Conservation (phyloP, 30 jellyfish, hydroid and myxozoan species). For the Hydractinia symbiolongicarpus region DNA sequence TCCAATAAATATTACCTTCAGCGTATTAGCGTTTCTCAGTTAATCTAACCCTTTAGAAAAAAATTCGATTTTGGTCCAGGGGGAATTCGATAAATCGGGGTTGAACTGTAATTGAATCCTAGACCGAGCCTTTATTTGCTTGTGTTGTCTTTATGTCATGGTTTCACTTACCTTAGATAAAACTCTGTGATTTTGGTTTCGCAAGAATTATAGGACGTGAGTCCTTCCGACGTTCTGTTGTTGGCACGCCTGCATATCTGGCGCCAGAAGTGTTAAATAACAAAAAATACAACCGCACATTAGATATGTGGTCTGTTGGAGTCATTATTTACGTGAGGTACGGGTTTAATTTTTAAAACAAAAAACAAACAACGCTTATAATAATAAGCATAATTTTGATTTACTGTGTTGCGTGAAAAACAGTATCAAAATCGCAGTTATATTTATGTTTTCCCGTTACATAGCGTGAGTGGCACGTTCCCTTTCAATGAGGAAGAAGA, state of each 20-base stretch:
- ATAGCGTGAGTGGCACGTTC: conserved; percentile 94
- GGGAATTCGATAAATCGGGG: too few relatives aligned
- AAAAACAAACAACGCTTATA: background rate
- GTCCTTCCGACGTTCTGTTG: conserved; percentile 96
- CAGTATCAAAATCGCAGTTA: too few relatives aligned
- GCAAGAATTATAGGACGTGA: conserved; percentile 96
- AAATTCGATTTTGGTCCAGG: too few relatives aligned
- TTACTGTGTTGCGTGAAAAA: too few relatives aligned
- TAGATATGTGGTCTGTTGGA: conserved; percentile 99
- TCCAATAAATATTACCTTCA: too few relatives aligned
- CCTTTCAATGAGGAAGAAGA: conserved; percentile 98
- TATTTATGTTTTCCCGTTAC: background rate
- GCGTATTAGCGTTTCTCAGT: too few relatives aligned
- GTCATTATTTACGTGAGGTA: conserved; percentile 97
- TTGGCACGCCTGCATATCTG: conserved; percentile 98
- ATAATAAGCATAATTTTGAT: background rate
- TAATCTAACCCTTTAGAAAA: too few relatives aligned
- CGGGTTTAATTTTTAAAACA: background rate
- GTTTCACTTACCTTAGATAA: conserved; percentile 38
- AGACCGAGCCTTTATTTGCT: background rate
- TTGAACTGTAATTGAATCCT: background rate
- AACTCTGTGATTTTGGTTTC: conserved; percentile 94
- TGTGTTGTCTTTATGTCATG: background rate
- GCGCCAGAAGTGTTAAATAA: conserved; percentile 97
- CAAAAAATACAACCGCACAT: conserved; percentile 77